These are phyloP conservation scores for Sesamia nonagrioides DNA, from an alignment of 1,140 invertebrate species.

Conservation along the genomic window DNA sequence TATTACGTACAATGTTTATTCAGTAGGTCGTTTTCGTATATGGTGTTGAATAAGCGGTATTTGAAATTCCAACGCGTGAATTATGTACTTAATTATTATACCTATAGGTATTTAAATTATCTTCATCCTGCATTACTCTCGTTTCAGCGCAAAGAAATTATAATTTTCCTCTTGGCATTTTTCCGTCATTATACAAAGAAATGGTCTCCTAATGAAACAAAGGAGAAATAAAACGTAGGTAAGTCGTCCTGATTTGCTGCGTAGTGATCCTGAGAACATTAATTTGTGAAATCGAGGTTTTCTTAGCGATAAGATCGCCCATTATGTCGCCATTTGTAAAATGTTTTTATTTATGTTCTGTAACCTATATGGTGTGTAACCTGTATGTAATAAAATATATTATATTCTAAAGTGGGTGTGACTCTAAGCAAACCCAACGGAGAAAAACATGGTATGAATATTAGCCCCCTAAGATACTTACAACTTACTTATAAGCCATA, in stretches of 20 bases:
- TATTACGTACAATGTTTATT: conserved; percentile 47
- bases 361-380: too few species aligned
- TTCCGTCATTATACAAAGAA: neutral
- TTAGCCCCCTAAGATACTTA: too few species aligned
- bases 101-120: neutral
- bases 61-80: conserved; percentile 15
- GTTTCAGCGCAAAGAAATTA: neutral
- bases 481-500: too few species aligned
- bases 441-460: too few species aligned
- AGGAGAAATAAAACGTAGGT: neutral
- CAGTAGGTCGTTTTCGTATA: conserved; percentile 27
- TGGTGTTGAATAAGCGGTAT: conserved; percentile 44
- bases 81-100: neutral
- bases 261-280: neutral
- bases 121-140: neutral
- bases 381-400: too few species aligned
- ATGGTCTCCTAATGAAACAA: neutral
- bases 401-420: too few species aligned
- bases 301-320: too few species aligned
- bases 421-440: too few species aligned
- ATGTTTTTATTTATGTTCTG: too few species aligned
- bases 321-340: too few species aligned
- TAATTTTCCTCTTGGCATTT: neutral
- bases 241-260: neutral
- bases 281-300: neutral